Base-by-base conservation (phyloP, 2,113 vertebrate genomes). In the Dipodomys merriami region DNA sequence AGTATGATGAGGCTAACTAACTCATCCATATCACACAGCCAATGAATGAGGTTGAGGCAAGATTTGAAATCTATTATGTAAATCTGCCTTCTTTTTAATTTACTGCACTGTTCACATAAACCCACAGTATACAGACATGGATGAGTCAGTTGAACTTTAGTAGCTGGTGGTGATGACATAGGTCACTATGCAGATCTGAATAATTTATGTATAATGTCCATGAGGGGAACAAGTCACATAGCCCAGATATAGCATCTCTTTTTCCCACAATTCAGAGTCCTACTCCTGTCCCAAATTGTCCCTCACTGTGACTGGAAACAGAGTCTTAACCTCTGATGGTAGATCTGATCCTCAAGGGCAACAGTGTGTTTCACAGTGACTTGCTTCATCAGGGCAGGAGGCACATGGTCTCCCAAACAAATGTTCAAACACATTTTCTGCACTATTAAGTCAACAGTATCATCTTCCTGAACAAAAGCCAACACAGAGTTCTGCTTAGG, bases 51-150 rank as follows among this genome's bases (percentile, higher is more conserved):
- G 69, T 44, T 62, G 30, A 83, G 23, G 35, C 11, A 69, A 19
- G 72, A 85, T 82, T 79, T 83, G 46, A 95, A 82, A 85, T 87
- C 16, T 23, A 62, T 68, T 83, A 69, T 71, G 35, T 30, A 90
- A 78, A 81, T 64, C 30, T 84, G 68, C 39, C 25, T 60, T 87
- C 33, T 94, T 86, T 78, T n/a, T 53, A 53, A 49, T 68, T 57
- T 2, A 46, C 10, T 22, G 83, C 33, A 49, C n/a, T 71, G 80
- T 19, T 85, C 65, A 81, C 33, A 85, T 53, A 67, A 91, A 92
- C 23, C 27, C 20, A 82, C 18, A 69, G 44, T 67, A 69, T 16
- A 82, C 64, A 76, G 22, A 87, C 27, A 81, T 33, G 13, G 18
- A 4, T 13, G 7, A 69, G 73, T 91, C 49, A 79, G 65, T 7